phyloP scores from a whole-genome alignment of 2,113 vertebrate genomes.

The Macquaria australasica region DNA sequence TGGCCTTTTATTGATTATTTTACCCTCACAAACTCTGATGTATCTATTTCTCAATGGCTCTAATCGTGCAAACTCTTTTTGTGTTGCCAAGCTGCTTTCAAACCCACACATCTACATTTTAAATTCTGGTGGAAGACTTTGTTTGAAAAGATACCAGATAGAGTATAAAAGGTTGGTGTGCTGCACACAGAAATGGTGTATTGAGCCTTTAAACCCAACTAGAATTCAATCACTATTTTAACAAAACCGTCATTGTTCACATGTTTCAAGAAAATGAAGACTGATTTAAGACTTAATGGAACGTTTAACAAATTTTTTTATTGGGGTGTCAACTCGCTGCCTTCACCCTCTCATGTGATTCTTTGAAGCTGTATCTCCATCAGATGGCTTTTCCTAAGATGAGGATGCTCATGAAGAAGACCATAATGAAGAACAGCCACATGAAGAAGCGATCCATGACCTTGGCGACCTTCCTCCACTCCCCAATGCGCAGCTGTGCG shows the following conservation, averaged over 20 bases:
- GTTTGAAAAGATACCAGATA: not conserved
- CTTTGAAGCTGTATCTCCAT: slow-evolving; percentile 29
- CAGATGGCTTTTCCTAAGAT: slow-evolving; percentile 89
- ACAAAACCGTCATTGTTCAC: not conserved
- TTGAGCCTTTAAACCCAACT: not conserved
- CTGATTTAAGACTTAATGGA: not conserved
- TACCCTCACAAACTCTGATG: not conserved
- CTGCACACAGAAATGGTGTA: not conserved
- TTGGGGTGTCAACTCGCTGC: accelerated
- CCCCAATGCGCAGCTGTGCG: slow-evolving; percentile 81
- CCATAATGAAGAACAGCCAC: slow-evolving; percentile 94
- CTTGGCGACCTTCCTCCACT: slow-evolving; percentile 93
- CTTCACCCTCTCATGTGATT: not conserved
- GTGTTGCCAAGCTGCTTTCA: not conserved
- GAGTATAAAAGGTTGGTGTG: too few species aligned
- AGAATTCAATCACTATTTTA: not conserved
- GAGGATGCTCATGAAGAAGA: slow-evolving; percentile 91
- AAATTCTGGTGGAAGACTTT: not conserved
- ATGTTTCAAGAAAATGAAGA: not conserved
- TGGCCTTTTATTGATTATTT: not conserved
- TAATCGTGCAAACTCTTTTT: not conserved
- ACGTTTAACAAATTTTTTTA: not conserved
- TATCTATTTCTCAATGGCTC: not conserved
- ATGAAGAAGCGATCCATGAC: slow-evolving; percentile 95
- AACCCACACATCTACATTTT: not conserved